Conservation (phyloP, 1,140 invertebrate species). For the Aphidius ervi region DNA sequence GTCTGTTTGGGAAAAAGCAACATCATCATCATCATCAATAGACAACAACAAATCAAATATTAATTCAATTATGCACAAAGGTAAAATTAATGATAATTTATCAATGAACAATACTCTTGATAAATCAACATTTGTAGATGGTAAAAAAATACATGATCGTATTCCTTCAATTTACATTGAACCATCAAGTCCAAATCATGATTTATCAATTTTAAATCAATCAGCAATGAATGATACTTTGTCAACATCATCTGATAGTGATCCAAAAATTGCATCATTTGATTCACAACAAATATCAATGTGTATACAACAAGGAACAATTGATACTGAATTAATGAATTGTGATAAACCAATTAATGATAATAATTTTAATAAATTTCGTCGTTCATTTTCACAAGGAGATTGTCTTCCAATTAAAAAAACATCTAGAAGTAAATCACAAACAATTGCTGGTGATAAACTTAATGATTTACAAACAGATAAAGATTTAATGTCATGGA, state of each 20-base stretch:
- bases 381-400: conserved; percentile 34
- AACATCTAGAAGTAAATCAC: conserved; percentile 17
- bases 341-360: neutral
- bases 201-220: conserved; percentile 34
- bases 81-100: conserved; percentile 23
- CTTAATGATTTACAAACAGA: neutral
- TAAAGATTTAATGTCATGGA: conserved; percentile 19
- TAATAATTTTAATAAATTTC: conserved; percentile 11
- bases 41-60: conserved; percentile 16
- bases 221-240: conserved; percentile 42
- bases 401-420: conserved; percentile 21
- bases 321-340: conserved; percentile 3
- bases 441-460: conserved; percentile 19
- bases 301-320: conserved; percentile 16
- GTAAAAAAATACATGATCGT: neutral
- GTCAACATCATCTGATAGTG: conserved; percentile 23
- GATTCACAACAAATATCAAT: conserved; percentile 18
- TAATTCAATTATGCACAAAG: conserved; percentile 24
- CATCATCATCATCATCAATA: neutral
- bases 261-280: neutral
- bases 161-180: conserved; percentile 2
- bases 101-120: conserved; percentile 37
- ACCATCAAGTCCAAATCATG: neutral
- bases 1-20: conserved; percentile 35
- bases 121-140: conserved; percentile 20